Conservation (phyloP, 2,888 invertebrate genomes). For the Euclidia mi region DNA sequence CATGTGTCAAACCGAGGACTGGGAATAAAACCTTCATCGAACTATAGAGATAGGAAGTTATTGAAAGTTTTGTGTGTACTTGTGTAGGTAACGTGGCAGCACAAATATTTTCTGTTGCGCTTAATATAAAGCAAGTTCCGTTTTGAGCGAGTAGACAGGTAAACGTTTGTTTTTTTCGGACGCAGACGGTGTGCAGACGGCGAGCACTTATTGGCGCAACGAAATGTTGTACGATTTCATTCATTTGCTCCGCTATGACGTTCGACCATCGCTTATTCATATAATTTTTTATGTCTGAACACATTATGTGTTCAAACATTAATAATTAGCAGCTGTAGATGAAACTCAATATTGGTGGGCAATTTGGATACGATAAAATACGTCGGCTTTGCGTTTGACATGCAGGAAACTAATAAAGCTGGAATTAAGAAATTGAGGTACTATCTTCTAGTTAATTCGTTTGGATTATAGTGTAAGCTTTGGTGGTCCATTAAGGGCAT, state of each 20-base stretch:
- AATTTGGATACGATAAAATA: neutral
- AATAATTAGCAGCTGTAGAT: too few species aligned
- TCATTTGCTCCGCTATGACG: neutral
- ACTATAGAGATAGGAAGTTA: slow-evolving; percentile 31
- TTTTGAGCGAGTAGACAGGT: slow-evolving; percentile 43
- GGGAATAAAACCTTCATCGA: slow-evolving; percentile 53
- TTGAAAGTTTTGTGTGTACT: too few species aligned
- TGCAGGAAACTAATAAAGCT: neutral
- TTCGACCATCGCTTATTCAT: neutral
- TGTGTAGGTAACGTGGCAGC: slow-evolving; percentile 7
- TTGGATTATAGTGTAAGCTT: slow-evolving; percentile 17
- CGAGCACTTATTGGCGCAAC: slow-evolving; percentile 23
- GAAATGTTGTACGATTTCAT: slow-evolving; percentile 17
- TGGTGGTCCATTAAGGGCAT: slow-evolving; percentile 26
- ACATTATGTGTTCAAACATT: too few species aligned
- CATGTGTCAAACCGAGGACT: slow-evolving; percentile 55
- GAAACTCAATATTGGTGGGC: too few species aligned
- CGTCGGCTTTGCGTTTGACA: too few species aligned
- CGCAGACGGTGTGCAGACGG: too few species aligned
- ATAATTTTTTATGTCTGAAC: neutral
- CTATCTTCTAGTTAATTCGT: slow-evolving; percentile 8
- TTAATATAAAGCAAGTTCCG: slow-evolving; percentile 45
- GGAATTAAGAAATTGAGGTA: slow-evolving; percentile 1
- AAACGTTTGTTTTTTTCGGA: slow-evolving; percentile 58
- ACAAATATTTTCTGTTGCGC: slow-evolving; percentile 21